A percentile compares a stretch with the other conserved stretches of the same genome.
phyloP scores from a whole-genome alignment of 2,113 vertebrate species.

The Calyptomena viridis region DNA sequence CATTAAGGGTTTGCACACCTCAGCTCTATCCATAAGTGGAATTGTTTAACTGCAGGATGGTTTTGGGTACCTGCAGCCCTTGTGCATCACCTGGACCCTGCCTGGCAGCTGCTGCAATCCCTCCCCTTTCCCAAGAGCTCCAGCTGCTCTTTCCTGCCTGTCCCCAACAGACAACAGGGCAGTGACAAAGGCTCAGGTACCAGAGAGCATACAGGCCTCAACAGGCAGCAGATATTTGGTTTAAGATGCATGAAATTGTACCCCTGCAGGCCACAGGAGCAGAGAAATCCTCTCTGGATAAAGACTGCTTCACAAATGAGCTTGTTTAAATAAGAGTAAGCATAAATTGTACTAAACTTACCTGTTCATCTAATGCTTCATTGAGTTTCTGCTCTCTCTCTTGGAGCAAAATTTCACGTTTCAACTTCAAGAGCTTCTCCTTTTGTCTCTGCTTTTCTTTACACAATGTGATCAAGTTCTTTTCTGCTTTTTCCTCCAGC shows the following conservation, averaged over 20 bases:
- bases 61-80: background rate
- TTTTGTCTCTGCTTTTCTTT: conserved; percentile 71
- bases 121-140: background rate
- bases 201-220: background rate
- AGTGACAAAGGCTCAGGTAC: background rate
- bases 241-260: background rate
- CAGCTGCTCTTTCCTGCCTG: background rate
- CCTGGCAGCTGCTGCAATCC: background rate
- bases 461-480: conserved; percentile 67
- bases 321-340: background rate
- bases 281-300: background rate
- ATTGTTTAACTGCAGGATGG: background rate
- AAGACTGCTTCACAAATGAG: background rate
- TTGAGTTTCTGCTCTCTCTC: conserved; percentile 69
- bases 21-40: background rate
- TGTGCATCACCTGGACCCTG: background rate
- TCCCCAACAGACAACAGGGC: background rate
- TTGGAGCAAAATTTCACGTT: conserved; percentile 49
- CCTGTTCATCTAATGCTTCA: conserved; percentile 80
- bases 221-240: background rate
- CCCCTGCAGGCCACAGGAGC: background rate
- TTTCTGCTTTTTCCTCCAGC: conserved; percentile 77
- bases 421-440: conserved; percentile 60
- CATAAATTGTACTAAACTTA: background rate
- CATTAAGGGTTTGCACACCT: background rate